These are phyloP conservation scores for Etheostoma spectabile DNA, from an alignment of 2,113 vertebrate genomes.

Conservation along the genomic window DNA sequence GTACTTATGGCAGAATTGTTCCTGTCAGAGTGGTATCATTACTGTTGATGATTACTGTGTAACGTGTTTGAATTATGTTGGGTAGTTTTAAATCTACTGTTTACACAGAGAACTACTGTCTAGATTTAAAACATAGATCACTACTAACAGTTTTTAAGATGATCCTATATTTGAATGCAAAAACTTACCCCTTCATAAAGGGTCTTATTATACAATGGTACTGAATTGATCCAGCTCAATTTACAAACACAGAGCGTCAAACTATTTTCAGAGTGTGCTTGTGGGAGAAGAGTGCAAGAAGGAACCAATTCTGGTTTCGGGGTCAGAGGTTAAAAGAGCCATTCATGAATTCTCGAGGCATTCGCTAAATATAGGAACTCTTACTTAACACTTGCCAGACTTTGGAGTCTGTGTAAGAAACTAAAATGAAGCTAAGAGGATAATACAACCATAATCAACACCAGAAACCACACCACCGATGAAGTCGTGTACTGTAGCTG, in stretches of 20 bases:
- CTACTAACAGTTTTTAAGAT: background rate
- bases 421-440: conserved; percentile 5
- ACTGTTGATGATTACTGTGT: background rate
- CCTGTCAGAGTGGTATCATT: background rate
- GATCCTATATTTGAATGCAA: background rate
- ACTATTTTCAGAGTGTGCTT: conserved; percentile 37
- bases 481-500: conserved; percentile 46
- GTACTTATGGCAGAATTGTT: background rate
- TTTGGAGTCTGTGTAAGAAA: conserved; percentile 23
- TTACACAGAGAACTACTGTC: too few species aligned
- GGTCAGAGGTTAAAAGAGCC: conserved; percentile 51
- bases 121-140: too few species aligned
- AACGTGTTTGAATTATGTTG: background rate
- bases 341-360: conserved; percentile 7
- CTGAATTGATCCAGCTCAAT: conserved; percentile 20
- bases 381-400: conserved; percentile 7
- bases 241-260: background rate
- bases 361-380: conserved; percentile 39
- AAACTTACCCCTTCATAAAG: background rate
- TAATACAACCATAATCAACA: conserved; percentile 32
- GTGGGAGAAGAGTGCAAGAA: conserved; percentile 53
- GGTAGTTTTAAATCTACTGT: background rate
- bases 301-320: conserved; percentile 43
- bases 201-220: background rate
- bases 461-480: conserved; percentile 40